These are phyloP conservation scores for Lepisosteus oculatus DNA, from an alignment of 2,113 vertebrate genomes.

Conservation along the genomic window DNA sequence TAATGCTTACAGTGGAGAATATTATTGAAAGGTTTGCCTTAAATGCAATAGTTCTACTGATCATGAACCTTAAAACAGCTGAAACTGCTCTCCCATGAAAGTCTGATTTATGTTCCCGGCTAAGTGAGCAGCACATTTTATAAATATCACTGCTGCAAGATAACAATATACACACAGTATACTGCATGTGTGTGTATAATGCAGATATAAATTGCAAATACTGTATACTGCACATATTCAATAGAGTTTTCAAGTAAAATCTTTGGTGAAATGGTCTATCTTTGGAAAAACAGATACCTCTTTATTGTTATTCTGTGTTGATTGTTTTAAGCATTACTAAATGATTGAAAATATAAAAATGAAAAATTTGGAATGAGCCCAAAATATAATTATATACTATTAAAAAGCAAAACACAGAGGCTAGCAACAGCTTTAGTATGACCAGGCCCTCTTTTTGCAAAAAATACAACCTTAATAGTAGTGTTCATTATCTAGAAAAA, in stretches of 20 bases:
- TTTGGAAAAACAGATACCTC: conserved; percentile 15
- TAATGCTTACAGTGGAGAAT: too few species aligned
- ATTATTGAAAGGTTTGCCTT: too few species aligned
- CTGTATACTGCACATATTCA: conserved; percentile 10
- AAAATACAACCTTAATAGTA: conserved; percentile 1
- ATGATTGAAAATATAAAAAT: background rate
- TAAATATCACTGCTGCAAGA: background rate
- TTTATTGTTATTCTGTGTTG: background rate
- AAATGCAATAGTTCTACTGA: too few species aligned
- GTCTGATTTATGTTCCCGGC: background rate
- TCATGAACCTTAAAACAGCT: too few species aligned
- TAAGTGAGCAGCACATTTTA: too few species aligned
- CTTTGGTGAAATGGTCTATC: conserved; percentile 21
- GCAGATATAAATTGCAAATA: conserved; percentile 18
- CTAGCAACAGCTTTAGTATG: background rate
- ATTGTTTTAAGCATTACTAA: background rate
- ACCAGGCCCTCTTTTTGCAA: background rate
- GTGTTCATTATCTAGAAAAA: conserved; percentile 1
- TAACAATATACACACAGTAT: background rate
- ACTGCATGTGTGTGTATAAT: conserved; percentile 9
- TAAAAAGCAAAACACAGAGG: background rate
- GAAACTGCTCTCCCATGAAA: too few species aligned
- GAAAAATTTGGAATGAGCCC: background rate
- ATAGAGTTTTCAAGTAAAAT: conserved; percentile 21
- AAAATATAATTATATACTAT: background rate